These are phyloP conservation scores for Antechinus stuartii DNA, from an alignment of 2,113 vertebrate species.

Conservation along the genomic window DNA sequence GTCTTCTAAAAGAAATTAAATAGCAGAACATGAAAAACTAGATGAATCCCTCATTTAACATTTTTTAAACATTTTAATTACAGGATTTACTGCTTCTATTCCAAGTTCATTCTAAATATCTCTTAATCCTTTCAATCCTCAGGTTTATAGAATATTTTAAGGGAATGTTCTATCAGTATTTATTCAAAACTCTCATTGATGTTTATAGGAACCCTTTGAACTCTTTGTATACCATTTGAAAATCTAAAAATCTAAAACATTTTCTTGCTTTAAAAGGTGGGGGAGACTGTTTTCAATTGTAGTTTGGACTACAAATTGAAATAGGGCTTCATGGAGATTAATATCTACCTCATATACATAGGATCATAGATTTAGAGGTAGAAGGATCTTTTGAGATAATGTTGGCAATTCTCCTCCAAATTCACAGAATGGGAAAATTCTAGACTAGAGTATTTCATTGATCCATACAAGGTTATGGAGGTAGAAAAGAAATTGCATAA, in stretches of 20 bases:
- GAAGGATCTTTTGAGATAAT: background rate
- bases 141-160: slow-evolving; percentile 29
- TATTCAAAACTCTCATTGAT: slow-evolving; percentile 35
- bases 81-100: slow-evolving; percentile 42
- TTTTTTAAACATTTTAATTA: slow-evolving; percentile 61
- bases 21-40: slow-evolving; percentile 25
- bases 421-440: background rate
- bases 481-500: background rate
- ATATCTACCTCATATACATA: background rate
- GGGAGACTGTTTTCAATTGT: background rate
- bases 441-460: background rate
- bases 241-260: background rate
- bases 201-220: background rate
- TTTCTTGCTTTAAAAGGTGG: background rate
- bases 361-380: background rate
- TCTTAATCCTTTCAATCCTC: slow-evolving; percentile 57
- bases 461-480: background rate
- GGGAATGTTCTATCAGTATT: slow-evolving; percentile 10
- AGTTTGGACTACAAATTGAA: background rate
- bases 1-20: slow-evolving; percentile 42
- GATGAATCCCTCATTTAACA: slow-evolving; percentile 41
- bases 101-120: slow-evolving; percentile 31
- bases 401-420: background rate
- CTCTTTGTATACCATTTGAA: background rate
- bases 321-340: background rate